A percentile compares a stretch with the other conserved stretches of the same genome.
Evolutionary conservation across 1,140 invertebrate species (phyloP).

Genomic region (Dinothrombium tinctorium): DNA sequence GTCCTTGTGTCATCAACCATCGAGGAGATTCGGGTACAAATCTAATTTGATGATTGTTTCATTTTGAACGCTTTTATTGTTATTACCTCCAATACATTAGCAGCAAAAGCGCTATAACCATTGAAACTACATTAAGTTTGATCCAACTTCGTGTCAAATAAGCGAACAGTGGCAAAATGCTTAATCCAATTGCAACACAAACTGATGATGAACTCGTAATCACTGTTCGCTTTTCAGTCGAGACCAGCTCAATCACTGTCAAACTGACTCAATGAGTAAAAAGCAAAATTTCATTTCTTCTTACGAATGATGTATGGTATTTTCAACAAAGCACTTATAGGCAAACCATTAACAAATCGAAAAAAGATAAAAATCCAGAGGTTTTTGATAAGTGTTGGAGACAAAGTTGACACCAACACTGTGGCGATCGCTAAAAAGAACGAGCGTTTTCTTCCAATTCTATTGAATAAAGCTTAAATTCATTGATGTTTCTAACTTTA

Average conservation of each 20-base stretch:
- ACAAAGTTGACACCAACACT: constrained; percentile 12
- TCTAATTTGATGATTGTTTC: constrained; percentile 11
- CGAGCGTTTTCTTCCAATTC: constrained; percentile 14
- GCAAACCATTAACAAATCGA: constrained; percentile 51
- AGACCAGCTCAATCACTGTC: constrained; percentile 54
- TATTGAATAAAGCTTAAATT: constrained; percentile 8
- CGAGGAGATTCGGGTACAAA: constrained; percentile 36
- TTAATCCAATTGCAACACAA: constrained; percentile 60
- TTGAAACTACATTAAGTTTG: constrained; percentile 10
- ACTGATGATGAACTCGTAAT: constrained; percentile 60
- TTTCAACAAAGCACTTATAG: constrained; percentile 76
- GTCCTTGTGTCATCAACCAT: constrained; percentile 24
- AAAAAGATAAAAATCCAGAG: constrained; percentile 57
- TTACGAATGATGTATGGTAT: constrained; percentile 60
- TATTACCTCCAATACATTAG: constrained; percentile 11
- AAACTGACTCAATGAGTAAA: neutral
- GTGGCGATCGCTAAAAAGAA: constrained; percentile 16
- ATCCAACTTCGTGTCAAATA: constrained; percentile 61
- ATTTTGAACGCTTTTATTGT: neutral
- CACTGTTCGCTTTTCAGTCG: constrained; percentile 69
- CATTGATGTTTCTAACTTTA: constrained; percentile 4
- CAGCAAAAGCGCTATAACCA: constrained; percentile 6
- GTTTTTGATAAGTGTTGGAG: constrained; percentile 21
- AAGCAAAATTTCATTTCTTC: constrained; percentile 23
- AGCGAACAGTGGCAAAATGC: constrained; percentile 49